Percentiles rank a stretch among this genome's conserved stretches.
Conservation (phyloP, 35 echinoderm and acorn worm genomes). For the Ophioderma brevispina region DNA sequence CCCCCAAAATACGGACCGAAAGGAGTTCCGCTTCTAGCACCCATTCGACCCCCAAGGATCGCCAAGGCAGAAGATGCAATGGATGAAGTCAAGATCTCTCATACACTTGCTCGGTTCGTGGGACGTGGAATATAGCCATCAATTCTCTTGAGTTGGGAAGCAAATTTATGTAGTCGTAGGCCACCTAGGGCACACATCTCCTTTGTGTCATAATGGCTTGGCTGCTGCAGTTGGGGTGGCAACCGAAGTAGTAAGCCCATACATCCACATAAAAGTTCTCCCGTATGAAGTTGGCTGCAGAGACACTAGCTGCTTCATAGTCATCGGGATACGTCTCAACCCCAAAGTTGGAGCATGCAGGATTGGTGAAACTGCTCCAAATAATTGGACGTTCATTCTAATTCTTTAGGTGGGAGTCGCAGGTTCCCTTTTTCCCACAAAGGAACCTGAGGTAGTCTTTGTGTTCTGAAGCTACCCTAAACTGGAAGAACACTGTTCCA, state of each 20-base stretch:
- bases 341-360: conserved; percentile 31
- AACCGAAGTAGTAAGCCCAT: conserved; percentile 47
- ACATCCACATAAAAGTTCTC: conserved; percentile 81
- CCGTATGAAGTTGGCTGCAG: conserved; percentile 19
- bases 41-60: conserved; percentile 43
- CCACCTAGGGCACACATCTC: conserved; percentile 40
- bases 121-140: conserved; percentile 37
- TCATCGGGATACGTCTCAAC: conserved; percentile 32
- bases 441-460: conserved; percentile 59
- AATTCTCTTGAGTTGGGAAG: conserved; percentile 57
- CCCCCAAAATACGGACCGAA: conserved; percentile 34
- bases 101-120: conserved; percentile 46
- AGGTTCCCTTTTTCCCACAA: conserved; percentile 57
- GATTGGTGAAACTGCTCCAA: conserved; percentile 34
- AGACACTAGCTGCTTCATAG: conserved; percentile 27
- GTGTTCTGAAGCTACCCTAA: conserved; percentile 25
- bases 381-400: conserved; percentile 41
- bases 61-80: too few relatives aligned
- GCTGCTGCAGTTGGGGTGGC: conserved; percentile 23
- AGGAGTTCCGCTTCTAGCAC: conserved; percentile 45
- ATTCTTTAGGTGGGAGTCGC: conserved; percentile 12
- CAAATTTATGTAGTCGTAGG: conserved; percentile 58
- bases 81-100: conserved; percentile 27
- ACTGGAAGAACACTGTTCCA: conserved; percentile 68
- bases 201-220: conserved; percentile 31